Evolutionary conservation across 2,888 invertebrate species (phyloP).

Genomic region (Thalpophila matura): DNA sequence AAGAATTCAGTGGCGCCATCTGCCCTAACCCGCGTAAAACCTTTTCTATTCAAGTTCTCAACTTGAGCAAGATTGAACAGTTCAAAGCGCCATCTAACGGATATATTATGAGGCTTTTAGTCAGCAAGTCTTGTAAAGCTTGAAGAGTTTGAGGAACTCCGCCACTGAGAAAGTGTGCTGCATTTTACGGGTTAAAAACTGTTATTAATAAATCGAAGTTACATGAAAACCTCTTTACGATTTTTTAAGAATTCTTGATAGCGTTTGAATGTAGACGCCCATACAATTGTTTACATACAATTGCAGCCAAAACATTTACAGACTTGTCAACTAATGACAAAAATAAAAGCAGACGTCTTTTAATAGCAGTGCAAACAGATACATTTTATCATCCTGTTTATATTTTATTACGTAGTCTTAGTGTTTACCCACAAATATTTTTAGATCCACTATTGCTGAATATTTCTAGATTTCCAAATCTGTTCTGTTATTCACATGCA

Average conservation of each 20-base stretch:
- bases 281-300: not conserved
- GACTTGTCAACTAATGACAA: not conserved
- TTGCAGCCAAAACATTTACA: not conserved
- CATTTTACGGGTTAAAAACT: slow-evolving; percentile 1
- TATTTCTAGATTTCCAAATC: slow-evolving; percentile 2
- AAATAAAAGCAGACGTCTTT: not conserved
- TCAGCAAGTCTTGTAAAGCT: not conserved
- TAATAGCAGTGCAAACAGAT: not conserved
- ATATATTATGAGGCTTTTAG: not conserved
- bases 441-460: not conserved
- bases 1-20: slow-evolving; percentile 30
- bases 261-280: not conserved
- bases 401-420: not conserved
- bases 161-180: slow-evolving; percentile 17
- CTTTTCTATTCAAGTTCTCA: slow-evolving; percentile 21
- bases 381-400: not conserved
- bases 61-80: slow-evolving; percentile 6
- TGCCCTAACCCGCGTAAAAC: slow-evolving; percentile 5
- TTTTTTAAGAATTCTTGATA: too few relatives aligned
- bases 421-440: slow-evolving; percentile 18
- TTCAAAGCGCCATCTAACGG: slow-evolving; percentile 53
- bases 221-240: too few relatives aligned
- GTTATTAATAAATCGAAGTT: not conserved
- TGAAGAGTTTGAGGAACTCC: slow-evolving; percentile 22
- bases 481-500: too few relatives aligned